phyloP scores from a whole-genome alignment of 2,888 invertebrate genomes.

The Eilema caniola region DNA sequence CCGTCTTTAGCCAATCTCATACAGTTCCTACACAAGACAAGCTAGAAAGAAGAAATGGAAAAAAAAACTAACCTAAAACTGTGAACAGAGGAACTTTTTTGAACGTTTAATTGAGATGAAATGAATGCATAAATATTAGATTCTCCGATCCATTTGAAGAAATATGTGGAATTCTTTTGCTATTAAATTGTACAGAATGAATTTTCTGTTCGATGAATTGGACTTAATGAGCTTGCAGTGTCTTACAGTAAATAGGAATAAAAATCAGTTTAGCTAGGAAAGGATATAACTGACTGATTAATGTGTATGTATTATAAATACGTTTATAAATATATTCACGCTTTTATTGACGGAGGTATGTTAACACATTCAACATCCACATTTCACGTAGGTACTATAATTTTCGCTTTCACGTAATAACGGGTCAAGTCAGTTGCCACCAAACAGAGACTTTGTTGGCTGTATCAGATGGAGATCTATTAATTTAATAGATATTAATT shows the following conservation, averaged over 20 bases:
- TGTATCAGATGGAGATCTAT: no score
- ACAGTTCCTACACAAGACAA: not conserved
- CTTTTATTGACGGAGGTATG: no score
- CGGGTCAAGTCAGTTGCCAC: no score
- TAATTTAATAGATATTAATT: no score
- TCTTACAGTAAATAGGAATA: not conserved
- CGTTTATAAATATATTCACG: no score
- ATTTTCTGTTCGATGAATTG: not conserved
- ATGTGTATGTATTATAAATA: no score
- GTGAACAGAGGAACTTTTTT: conserved; percentile 1
- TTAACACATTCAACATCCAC: no score
- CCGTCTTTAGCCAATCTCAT: not conserved
- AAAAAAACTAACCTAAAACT: conserved; percentile 15
- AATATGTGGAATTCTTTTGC: not conserved
- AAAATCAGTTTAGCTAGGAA: no score
- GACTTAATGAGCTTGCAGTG: not conserved
- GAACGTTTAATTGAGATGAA: conserved; percentile 10
- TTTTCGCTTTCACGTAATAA: no score
- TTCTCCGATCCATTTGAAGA: not conserved
- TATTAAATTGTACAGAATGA: not conserved
- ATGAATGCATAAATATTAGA: conserved; percentile 5
- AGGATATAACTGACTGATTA: no score
- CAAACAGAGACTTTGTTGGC: no score
- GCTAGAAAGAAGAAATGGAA: conserved; percentile 13
- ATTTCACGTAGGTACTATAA: no score